These are phyloP conservation scores for Leucozona laternaria DNA, from an alignment of 2,888 invertebrate genomes.

Conservation along the genomic window DNA sequence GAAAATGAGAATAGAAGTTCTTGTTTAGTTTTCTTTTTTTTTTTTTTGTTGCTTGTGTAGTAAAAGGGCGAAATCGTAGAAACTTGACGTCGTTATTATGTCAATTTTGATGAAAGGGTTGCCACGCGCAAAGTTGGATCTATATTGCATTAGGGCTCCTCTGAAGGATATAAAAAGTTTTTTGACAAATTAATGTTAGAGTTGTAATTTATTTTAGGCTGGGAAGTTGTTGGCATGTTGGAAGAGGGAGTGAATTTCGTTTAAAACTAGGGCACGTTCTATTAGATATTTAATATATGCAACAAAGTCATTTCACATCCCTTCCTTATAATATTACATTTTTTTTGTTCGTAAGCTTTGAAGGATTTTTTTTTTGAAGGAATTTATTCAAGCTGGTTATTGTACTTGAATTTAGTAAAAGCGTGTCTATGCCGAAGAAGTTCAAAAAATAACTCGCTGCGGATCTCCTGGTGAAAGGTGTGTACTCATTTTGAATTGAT, in stretches of 20 bases:
- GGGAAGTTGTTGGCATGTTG: constrained; percentile 10
- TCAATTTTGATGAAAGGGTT: constrained; percentile 39
- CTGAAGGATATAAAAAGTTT: constrained; percentile 28
- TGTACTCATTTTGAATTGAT: too few species aligned
- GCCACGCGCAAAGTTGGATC: constrained; percentile 8
- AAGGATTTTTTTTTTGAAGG: neutral
- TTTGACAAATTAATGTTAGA: constrained; percentile 31
- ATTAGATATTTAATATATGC: neutral
- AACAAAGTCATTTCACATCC: neutral
- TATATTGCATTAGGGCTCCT: constrained; percentile 5
- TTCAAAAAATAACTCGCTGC: too few species aligned
- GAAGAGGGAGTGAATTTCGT: neutral
- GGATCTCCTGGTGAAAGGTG: too few species aligned
- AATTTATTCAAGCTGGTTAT: neutral
- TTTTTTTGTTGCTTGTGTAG: neutral
- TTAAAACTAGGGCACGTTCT: constrained; percentile 22
- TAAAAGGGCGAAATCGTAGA: constrained; percentile 13
- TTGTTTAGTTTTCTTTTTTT: neutral
- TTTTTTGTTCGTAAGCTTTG: neutral
- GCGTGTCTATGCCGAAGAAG: neutral
- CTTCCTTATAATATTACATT: neutral
- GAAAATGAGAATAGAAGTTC: constrained; percentile 5
- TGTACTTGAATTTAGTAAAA: neutral
- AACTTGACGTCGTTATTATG: constrained; percentile 31
- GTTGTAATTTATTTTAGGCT: constrained; percentile 14